These are phyloP conservation scores for Sphaerophoria taeniata DNA, from an alignment of 2,888 invertebrate species.

Conservation along the genomic window DNA sequence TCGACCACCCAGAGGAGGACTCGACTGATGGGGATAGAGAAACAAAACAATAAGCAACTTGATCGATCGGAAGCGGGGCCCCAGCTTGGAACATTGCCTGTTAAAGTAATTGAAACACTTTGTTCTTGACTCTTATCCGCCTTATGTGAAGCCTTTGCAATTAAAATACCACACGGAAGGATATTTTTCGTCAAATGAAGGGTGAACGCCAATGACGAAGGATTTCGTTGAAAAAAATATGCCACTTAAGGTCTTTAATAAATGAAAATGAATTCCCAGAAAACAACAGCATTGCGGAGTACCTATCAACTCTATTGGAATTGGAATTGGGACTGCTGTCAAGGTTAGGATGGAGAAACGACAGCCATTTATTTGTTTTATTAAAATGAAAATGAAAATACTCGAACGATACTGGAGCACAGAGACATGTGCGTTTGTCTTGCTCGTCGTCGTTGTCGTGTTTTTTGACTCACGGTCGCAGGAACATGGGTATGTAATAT, in stretches of 20 bases:
- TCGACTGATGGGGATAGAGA: neutral
- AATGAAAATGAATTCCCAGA: constrained; percentile 7
- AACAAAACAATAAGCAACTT: constrained; percentile 50
- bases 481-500: neutral
- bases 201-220: constrained; percentile 15
- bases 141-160: constrained; percentile 32
- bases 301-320: neutral
- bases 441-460: no score
- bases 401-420: constrained; percentile 44
- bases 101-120: constrained; percentile 70
- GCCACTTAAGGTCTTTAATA: constrained; percentile 11
- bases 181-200: neutral
- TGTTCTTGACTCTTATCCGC: constrained; percentile 41
- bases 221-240: constrained; percentile 1
- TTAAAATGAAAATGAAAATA: constrained; percentile 71
- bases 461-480: no score
- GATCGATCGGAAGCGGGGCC: constrained; percentile 60
- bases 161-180: constrained; percentile 66
- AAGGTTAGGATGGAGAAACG: constrained; percentile 15
- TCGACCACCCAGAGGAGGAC: constrained; percentile 21
- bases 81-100: constrained; percentile 48
- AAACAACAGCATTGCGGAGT: neutral
- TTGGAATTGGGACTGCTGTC: neutral
- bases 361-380: constrained; percentile 67
- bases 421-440: no score